Base-by-base conservation (phyloP, 2,113 vertebrate species). In the Cyphomyrus plagiostoma region DNA sequence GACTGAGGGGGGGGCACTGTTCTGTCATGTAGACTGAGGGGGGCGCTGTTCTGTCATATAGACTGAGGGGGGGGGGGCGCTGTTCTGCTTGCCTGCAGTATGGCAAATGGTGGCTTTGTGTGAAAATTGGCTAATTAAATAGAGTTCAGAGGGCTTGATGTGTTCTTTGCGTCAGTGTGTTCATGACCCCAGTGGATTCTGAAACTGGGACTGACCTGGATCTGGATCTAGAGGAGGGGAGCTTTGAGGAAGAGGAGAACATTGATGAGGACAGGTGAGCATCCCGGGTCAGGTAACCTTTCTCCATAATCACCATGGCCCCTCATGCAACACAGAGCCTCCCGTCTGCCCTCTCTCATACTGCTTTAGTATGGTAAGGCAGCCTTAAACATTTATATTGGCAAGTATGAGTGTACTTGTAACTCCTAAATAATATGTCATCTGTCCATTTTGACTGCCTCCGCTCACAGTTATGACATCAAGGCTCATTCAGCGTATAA, bases 241-340 rank as follows among this genome's bases (percentile, higher is more conserved):
- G 91, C 90, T 93, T 87, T 91, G 90, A 92, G 48, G 92, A 86
- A 90, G 74, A 92, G 84, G 92, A 91, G 49, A 92, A 92, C 88
- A 91, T 92, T 88, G 93, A 93, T 86, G 92, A 93, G 45, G 92
- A 91, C 58, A 91, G 92, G 93, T 92, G 89, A 91, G 91, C 80
- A 19, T 35, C 21, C 56, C 53, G 11, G 53, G 3, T 35, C 26
- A 42, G 53, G 50, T 17, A 46, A 17, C 21, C 11, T 70, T 1
- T 19, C 10, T 35, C 17, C 11, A 17, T 13, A 26, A 15, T 3
- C 26, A 5, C 10, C 26, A 15, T 2, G 66, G 26, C 56, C 2
- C 8, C 23, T 58, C 56, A 8, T 7, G 53, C 53, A 58, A 7
- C 53, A 58, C 5, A 6, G 19, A 58, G 56, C 21, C 1, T 10